Evolutionary conservation across 2,797 vertebrate species (phyloP).

Genomic region (Alauda arvensis): DNA sequence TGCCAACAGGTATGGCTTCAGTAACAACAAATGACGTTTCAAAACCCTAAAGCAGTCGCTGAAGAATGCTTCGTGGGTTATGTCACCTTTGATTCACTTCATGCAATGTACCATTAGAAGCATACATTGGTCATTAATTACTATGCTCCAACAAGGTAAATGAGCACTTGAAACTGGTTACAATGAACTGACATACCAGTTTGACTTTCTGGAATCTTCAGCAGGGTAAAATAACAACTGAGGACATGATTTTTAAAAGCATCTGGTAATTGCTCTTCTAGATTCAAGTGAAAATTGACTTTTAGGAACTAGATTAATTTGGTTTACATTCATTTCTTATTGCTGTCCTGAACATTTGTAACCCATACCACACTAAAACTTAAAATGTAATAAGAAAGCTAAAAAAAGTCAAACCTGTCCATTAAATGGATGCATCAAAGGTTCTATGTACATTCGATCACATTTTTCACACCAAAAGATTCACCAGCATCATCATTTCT

Average conservation of each 20-base stretch:
- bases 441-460: neutral
- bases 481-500: neutral
- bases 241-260: neutral
- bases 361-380: neutral
- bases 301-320: neutral
- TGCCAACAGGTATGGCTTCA: neutral
- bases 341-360: neutral
- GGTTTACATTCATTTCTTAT: neutral
- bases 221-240: neutral
- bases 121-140: conserved; percentile 2
- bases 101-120: neutral
- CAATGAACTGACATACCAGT: neutral
- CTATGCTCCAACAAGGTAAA: neutral
- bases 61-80: neutral
- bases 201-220: neutral
- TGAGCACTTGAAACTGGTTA: neutral
- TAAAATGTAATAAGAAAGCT: neutral
- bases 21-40: conserved; percentile 7
- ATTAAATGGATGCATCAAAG: neutral
- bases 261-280: neutral
- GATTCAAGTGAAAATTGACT: neutral
- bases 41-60: neutral
- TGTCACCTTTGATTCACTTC: conserved; percentile 6
- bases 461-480: neutral
- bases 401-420: neutral